phyloP scores from a whole-genome alignment of 2,113 vertebrate species.

The Dermatemys mawii region DNA sequence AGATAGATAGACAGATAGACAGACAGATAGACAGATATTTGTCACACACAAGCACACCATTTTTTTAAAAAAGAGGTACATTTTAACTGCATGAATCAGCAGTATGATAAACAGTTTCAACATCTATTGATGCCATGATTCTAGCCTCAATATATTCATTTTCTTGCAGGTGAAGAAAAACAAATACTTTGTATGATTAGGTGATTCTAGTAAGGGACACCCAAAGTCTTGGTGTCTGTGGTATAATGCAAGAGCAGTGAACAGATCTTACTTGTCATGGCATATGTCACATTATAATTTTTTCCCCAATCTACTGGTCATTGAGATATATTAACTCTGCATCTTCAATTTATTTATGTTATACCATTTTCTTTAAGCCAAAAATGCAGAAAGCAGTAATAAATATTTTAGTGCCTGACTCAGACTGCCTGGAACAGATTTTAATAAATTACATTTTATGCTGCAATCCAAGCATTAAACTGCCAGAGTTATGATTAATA shows the following conservation, averaged over 20 bases:
- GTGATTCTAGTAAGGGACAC: background rate
- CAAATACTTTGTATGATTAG: background rate
- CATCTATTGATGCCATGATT: rapidly evolving
- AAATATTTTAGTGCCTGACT: slow-evolving; percentile 74
- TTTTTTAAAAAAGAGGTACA: background rate
- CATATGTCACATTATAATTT: background rate
- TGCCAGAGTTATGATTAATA: slow-evolving; percentile 72
- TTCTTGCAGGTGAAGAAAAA: background rate
- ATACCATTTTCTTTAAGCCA: slow-evolving; percentile 40
- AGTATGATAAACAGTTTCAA: background rate
- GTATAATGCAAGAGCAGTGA: background rate
- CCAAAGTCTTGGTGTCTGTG: background rate
- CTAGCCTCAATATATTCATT: background rate
- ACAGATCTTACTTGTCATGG: background rate
- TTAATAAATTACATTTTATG: slow-evolving; percentile 74
- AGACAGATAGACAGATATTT: too few relatives aligned
- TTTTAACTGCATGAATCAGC: background rate
- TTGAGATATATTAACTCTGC: background rate
- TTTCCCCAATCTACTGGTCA: background rate
- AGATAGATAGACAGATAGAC: too few relatives aligned
- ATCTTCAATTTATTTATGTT: background rate
- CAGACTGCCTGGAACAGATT: slow-evolving; percentile 65
- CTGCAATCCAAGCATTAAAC: slow-evolving; percentile 64
- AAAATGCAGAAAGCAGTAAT: slow-evolving; percentile 68
- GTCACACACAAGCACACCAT: background rate